Conservation (phyloP, 1,140 invertebrate species). For the Drosophila kikkawai region DNA sequence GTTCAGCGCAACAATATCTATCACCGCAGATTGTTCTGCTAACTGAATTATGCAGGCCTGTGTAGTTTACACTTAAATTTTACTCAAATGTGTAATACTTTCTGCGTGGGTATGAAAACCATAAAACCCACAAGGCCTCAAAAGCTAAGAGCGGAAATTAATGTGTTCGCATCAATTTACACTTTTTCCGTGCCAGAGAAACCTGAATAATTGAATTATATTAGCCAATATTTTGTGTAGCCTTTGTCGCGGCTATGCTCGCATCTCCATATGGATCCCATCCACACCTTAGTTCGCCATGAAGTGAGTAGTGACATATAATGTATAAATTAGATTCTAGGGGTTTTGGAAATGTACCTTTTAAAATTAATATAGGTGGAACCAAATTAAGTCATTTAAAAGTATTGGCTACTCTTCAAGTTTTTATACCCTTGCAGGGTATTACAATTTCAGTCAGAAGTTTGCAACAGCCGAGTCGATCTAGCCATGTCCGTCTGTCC, state of each 20-base stretch:
- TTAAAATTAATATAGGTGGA: conserved; percentile 49
- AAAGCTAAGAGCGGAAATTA: conserved; percentile 52
- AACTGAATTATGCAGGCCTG: too few relatives aligned
- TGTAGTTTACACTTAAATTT: not conserved
- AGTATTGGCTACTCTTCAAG: too few relatives aligned
- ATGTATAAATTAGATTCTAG: conserved; percentile 71
- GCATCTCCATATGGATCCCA: conserved; percentile 30
- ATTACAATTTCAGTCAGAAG: too few relatives aligned
- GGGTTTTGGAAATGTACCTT: conserved; percentile 31
- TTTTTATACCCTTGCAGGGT: too few relatives aligned
- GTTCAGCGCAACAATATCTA: too few relatives aligned
- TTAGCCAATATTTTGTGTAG: conserved; percentile 61
- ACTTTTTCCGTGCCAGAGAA: conserved; percentile 23
- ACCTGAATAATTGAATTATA: conserved; percentile 70
- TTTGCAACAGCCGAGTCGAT: too few relatives aligned
- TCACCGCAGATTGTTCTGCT: too few relatives aligned
- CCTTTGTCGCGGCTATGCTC: conserved; percentile 27
- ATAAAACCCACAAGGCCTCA: conserved; percentile 20
- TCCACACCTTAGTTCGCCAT: conserved; percentile 16
- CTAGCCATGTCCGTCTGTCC: too few relatives aligned
- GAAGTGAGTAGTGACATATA: conserved; percentile 64
- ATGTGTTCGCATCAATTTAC: conserved; percentile 24
- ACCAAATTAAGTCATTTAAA: not conserved
- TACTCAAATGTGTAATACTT: not conserved
- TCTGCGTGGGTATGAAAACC: conserved; percentile 16